phyloP scores from a whole-genome alignment of 2,888 invertebrate species.

The Mythimna lalbum region DNA sequence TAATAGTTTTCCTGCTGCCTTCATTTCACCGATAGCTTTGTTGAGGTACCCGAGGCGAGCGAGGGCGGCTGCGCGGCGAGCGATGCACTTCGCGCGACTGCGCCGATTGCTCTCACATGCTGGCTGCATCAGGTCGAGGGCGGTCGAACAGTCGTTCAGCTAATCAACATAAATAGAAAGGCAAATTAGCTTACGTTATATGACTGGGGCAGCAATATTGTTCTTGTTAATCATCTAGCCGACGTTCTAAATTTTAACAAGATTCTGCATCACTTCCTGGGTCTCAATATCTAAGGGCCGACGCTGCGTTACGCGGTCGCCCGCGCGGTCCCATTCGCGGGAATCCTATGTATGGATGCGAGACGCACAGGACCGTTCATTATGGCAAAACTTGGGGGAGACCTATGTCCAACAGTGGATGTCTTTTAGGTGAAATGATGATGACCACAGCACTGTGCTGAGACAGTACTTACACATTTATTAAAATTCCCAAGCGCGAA shows the following conservation, averaged over 20 bases:
- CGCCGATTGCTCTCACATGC: constrained; percentile 93
- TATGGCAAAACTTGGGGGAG: too few species aligned
- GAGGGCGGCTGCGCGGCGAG: constrained; percentile 94
- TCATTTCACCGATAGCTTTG: constrained; percentile 94
- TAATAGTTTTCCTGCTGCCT: constrained; percentile 92
- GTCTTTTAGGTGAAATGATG: too few species aligned
- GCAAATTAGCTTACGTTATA: too few species aligned
- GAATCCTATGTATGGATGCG: too few species aligned
- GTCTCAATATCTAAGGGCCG: too few species aligned
- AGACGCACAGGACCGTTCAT: too few species aligned
- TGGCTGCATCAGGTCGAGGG: constrained; percentile 94
- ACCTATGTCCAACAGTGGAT: too few species aligned
- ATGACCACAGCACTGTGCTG: too few species aligned
- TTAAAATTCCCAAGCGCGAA: constrained; percentile 94
- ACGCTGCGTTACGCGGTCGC: too few species aligned
- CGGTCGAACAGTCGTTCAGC: constrained; percentile 91
- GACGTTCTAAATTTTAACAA: too few species aligned
- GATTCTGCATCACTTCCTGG: too few species aligned
- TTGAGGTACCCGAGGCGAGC: constrained; percentile 92
- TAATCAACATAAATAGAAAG: constrained; percentile 53
- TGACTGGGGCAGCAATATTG: neutral
- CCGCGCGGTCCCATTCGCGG: too few species aligned
- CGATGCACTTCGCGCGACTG: constrained; percentile 93
- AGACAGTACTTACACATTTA: constrained; percentile 92
- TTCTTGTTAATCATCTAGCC: neutral